Conservation (phyloP, 2,888 invertebrate genomes). For the Lobophora halterata region DNA sequence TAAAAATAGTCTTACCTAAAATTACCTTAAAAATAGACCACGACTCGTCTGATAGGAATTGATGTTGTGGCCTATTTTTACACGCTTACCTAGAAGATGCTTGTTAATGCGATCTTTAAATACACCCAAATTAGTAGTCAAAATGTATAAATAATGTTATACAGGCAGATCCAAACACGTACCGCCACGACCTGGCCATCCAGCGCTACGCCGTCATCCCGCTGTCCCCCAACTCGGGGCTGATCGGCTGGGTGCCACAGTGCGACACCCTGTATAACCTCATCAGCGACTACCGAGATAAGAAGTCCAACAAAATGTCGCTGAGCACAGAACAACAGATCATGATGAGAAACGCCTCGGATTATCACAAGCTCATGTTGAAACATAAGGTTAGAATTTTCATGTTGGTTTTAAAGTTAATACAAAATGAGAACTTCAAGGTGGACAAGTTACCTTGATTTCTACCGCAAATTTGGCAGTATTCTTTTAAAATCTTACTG, state of each 20-base stretch:
- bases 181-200: constrained; percentile 88
- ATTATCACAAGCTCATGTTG: constrained; percentile 97
- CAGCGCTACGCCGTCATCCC: constrained; percentile 99
- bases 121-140: too few relatives aligned
- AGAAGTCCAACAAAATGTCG: constrained; percentile 90
- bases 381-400: constrained; percentile 91
- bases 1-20: too few relatives aligned
- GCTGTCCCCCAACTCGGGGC: constrained; percentile 97
- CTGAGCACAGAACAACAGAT: constrained; percentile 98
- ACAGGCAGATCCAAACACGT: constrained; percentile 96
- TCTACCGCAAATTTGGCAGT: too few relatives aligned
- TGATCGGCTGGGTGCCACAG: constrained; percentile 99
- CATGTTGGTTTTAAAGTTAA: neutral
- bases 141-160: neutral
- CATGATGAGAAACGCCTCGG: constrained; percentile 98
- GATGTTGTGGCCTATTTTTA: too few relatives aligned
- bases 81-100: too few relatives aligned
- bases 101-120: too few relatives aligned
- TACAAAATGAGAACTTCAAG: too few relatives aligned
- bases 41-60: too few relatives aligned
- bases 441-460: too few relatives aligned
- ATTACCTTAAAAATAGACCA: too few relatives aligned
- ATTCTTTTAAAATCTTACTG: too few relatives aligned
- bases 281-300: constrained; percentile 98
- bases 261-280: constrained; percentile 99